Conservation (phyloP, 1,140 invertebrate species). For the Lethrus apterus region DNA sequence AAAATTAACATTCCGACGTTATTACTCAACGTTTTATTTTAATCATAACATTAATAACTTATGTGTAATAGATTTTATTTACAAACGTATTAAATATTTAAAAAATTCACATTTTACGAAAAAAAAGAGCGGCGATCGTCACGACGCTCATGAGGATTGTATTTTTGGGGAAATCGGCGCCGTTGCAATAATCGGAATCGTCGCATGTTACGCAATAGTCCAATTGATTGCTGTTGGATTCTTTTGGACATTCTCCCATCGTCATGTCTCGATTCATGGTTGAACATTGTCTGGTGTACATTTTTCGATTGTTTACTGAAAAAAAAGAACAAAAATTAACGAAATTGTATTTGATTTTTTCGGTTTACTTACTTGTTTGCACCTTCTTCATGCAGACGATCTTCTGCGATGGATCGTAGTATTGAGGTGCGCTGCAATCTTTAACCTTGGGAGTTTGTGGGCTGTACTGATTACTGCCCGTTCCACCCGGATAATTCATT, state of each 20-base stretch:
- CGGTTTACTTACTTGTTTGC: not conserved
- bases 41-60: conserved; percentile 3
- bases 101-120: conserved; percentile 3
- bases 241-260: conserved; percentile 1
- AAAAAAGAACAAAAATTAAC: not conserved
- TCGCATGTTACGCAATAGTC: conserved; percentile 6
- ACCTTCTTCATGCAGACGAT: conserved; percentile 13
- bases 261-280: not conserved
- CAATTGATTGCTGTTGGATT: not conserved
- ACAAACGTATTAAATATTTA: not conserved
- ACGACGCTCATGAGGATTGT: not conserved
- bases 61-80: not conserved
- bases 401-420: not conserved
- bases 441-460: not conserved
- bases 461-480: not conserved
- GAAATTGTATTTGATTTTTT: not conserved
- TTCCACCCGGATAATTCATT: not conserved
- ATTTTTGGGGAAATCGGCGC: not conserved
- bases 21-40: not conserved
- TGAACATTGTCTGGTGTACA: conserved; percentile 9
- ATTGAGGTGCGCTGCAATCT: conserved; percentile 2
- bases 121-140: not conserved
- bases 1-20: not conserved
- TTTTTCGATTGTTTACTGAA: conserved; percentile 4
- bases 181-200: conserved; percentile 10